Conservation (phyloP, 1,140 invertebrate genomes). For the Stegodyphus dumicola region DNA sequence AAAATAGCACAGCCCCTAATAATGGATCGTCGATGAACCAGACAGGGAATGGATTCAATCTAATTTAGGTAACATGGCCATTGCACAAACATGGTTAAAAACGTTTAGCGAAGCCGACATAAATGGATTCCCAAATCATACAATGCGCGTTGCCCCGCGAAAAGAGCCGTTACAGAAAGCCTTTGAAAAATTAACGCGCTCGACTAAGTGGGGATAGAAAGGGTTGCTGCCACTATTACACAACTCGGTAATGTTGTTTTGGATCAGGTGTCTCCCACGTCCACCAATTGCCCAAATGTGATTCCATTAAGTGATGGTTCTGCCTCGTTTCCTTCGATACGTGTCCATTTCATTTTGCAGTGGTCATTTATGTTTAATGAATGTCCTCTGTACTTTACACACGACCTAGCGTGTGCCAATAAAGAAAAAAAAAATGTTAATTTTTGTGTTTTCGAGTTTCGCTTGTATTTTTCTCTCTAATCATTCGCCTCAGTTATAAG, state of each 20-base stretch:
- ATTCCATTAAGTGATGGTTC: conserved; percentile 40
- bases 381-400: not conserved
- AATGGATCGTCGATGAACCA: too few relatives aligned
- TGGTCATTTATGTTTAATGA: conserved; percentile 30
- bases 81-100: too few relatives aligned
- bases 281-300: conserved; percentile 35
- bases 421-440: too few relatives aligned
- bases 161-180: too few relatives aligned
- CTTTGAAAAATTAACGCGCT: too few relatives aligned
- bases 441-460: too few relatives aligned
- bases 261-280: conserved; percentile 30
- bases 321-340: conserved; percentile 21
- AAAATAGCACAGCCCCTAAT: too few relatives aligned
- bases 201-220: conserved; percentile 16
- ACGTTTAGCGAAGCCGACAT: not conserved
- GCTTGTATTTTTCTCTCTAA: too few relatives aligned
- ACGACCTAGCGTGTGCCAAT: too few relatives aligned
- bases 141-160: not conserved
- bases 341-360: conserved; percentile 32
- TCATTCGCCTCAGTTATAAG: too few relatives aligned
- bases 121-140: conserved; percentile 8
- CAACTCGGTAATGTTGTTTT: not conserved
- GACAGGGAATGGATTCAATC: too few relatives aligned
- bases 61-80: too few relatives aligned
- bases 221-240: not conserved